Evolutionary conservation across 2,888 invertebrate species (phyloP).

Genomic region (Ectobius pallidus): DNA sequence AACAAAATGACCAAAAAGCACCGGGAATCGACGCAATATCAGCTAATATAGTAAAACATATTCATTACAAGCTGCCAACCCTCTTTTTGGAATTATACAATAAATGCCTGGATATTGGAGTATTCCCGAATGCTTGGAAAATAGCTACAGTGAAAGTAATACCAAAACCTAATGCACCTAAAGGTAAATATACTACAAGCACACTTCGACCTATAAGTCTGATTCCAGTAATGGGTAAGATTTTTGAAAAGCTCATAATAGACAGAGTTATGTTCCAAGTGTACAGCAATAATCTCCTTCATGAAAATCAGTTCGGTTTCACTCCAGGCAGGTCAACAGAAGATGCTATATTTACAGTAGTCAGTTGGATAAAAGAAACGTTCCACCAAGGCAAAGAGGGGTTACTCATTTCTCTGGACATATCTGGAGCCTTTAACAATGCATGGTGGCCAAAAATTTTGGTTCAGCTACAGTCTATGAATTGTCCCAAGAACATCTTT

Average conservation of each 20-base stretch:
- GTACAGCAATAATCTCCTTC: background rate
- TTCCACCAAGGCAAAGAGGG: background rate
- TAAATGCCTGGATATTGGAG: background rate
- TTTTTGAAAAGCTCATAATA: background rate
- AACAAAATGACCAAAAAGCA: background rate
- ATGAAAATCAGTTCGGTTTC: background rate
- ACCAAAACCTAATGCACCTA: background rate
- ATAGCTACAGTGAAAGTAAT: background rate
- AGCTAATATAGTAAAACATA: background rate
- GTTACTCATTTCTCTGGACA: background rate
- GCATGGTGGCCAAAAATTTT: slow-evolving; percentile 6
- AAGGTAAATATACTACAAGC: background rate
- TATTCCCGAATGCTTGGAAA: background rate
- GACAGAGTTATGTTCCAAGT: background rate
- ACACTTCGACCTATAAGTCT: background rate
- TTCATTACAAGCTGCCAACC: background rate
- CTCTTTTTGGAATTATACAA: background rate
- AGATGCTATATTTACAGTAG: background rate
- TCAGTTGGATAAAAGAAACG: background rate
- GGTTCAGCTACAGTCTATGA: background rate
- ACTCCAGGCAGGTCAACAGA: background rate
- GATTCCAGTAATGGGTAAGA: background rate
- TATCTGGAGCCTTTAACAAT: slow-evolving; percentile 3
- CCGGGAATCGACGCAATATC: background rate
- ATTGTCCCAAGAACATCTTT: background rate